phyloP scores from a whole-genome alignment of 2,888 invertebrate genomes.

The Nemoura dubitans region DNA sequence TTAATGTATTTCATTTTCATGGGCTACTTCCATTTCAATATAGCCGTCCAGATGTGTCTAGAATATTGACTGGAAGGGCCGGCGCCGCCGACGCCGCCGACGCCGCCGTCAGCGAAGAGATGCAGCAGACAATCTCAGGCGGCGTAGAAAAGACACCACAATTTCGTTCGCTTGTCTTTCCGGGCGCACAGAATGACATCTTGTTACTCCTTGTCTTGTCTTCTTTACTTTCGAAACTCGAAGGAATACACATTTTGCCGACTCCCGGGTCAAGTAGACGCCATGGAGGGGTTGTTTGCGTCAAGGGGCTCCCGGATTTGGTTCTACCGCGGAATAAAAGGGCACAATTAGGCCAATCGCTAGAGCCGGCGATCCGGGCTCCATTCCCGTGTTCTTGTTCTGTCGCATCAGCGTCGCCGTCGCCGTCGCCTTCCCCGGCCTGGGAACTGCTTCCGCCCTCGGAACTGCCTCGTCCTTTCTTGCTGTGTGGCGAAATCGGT shows the following conservation, averaged over 20 bases:
- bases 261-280: constrained; percentile 29
- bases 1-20: constrained; percentile 41
- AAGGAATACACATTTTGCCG: neutral
- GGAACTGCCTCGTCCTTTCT: neutral
- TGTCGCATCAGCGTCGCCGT: neutral
- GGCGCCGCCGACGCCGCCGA: neutral
- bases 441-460: neutral
- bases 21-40: constrained; percentile 44
- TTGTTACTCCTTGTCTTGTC: constrained; percentile 36
- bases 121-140: constrained; percentile 15
- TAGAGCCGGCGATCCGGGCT: neutral
- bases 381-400: constrained; percentile 1
- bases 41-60: constrained; percentile 35
- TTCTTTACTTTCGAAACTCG: neutral
- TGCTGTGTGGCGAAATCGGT: constrained; percentile 1
- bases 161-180: neutral
- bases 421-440: neutral
- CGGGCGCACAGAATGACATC: constrained; percentile 1
- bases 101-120: neutral
- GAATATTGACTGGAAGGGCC: constrained; percentile 25
- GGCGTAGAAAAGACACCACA: neutral
- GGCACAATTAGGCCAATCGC: constrained; percentile 49
- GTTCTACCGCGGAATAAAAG: constrained; percentile 36
- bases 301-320: constrained; percentile 44
- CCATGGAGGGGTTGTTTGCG: constrained; percentile 42